These are phyloP conservation scores for Pantala flavescens DNA, from an alignment of 1,140 invertebrate species.

Conservation along the genomic window DNA sequence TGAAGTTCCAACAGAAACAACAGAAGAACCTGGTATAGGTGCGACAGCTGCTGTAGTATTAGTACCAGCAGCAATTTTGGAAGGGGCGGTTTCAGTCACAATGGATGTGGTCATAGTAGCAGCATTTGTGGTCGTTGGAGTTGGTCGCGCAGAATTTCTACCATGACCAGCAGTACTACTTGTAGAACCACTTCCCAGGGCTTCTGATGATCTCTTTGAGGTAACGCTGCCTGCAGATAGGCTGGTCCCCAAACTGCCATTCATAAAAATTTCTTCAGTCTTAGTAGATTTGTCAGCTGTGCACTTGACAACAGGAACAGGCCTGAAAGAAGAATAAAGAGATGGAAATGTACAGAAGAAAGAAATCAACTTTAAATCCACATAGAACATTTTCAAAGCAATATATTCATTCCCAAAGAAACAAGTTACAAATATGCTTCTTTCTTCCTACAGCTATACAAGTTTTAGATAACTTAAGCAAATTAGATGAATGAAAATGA, in stretches of 20 bases:
- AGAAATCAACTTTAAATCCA: background rate
- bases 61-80: slow-evolving; percentile 8
- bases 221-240: slow-evolving; percentile 25
- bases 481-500: too few relatives aligned
- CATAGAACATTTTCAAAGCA: background rate
- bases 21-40: slow-evolving; percentile 5
- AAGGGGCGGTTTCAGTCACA: slow-evolving; percentile 20
- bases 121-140: slow-evolving; percentile 35
- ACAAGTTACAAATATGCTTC: background rate
- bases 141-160: slow-evolving; percentile 1
- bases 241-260: slow-evolving; percentile 21
- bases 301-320: slow-evolving; percentile 34
- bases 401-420: too few relatives aligned
- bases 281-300: slow-evolving; percentile 43
- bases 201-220: slow-evolving; percentile 14
- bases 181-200: slow-evolving; percentile 21
- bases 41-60: slow-evolving; percentile 16
- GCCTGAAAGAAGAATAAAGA: slow-evolving; percentile 22
- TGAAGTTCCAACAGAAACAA: slow-evolving; percentile 5
- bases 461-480: too few relatives aligned
- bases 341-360: background rate
- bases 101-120: slow-evolving; percentile 33
- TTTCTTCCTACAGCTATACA: too few relatives aligned
- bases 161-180: background rate
- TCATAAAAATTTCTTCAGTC: slow-evolving; percentile 36